These are phyloP conservation scores for Papilio protenor DNA, from an alignment of 2,888 invertebrate species.

Conservation along the genomic window DNA sequence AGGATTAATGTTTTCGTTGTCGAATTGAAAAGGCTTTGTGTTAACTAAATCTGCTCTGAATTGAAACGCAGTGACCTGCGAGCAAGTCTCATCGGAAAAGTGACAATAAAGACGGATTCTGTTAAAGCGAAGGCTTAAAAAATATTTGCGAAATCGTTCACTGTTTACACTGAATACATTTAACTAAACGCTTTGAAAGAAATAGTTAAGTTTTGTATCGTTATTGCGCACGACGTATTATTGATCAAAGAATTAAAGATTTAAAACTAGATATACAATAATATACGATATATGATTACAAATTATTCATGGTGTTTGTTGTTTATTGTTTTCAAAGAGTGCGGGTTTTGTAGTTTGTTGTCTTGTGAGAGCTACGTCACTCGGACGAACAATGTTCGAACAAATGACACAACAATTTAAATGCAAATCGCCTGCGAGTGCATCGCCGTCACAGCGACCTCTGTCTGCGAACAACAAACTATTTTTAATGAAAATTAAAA, in stretches of 20 bases:
- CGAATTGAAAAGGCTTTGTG: constrained; percentile 19
- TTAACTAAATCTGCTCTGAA: constrained; percentile 21
- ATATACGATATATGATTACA: too few relatives aligned
- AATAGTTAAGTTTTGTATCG: background rate
- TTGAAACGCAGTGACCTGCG: constrained; percentile 25
- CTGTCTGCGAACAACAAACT: background rate
- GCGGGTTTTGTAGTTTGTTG: background rate
- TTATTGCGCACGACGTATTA: background rate
- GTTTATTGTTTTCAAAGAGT: background rate
- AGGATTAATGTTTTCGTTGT: constrained; percentile 9
- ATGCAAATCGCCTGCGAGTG: constrained; percentile 4
- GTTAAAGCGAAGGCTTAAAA: background rate
- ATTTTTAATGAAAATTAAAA: background rate
- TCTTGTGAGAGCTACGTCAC: background rate
- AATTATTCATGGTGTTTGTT: too few relatives aligned
- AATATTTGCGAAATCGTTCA: background rate
- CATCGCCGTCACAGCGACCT: background rate
- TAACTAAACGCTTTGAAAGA: background rate
- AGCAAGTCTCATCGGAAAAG: constrained; percentile 22
- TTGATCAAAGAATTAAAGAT: background rate
- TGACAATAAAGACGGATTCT: constrained; percentile 15
- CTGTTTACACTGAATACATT: background rate
- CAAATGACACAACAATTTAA: constrained; percentile 12
- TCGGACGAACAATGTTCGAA: background rate
- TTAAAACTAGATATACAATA: background rate